These are phyloP conservation scores for Phrynosoma platyrhinos DNA, from an alignment of 2,113 vertebrate species.

Conservation along the genomic window DNA sequence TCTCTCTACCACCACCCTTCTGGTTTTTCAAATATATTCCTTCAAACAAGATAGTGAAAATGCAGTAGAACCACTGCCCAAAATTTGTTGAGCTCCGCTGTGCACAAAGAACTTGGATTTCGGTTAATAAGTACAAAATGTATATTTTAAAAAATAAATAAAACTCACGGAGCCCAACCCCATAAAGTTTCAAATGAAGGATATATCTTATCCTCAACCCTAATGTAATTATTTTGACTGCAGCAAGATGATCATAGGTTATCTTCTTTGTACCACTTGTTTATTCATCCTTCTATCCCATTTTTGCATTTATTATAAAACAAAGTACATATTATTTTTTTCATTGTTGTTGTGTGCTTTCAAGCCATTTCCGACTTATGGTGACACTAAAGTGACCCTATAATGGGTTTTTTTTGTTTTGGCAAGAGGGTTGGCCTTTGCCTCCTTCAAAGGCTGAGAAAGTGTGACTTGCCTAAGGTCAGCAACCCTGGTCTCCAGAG, in stretches of 20 bases:
- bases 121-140: not conserved
- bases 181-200: not conserved
- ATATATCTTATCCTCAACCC: not conserved
- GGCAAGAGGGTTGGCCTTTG: too few species aligned
- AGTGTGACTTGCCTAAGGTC: too few species aligned
- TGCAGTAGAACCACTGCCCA: too few species aligned
- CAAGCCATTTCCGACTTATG: too few species aligned
- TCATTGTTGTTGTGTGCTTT: too few species aligned
- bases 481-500: too few species aligned
- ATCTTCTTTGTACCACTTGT: not conserved
- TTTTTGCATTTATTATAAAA: not conserved
- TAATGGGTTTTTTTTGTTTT: too few species aligned
- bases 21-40: too few species aligned
- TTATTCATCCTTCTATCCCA: not conserved
- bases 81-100: too few species aligned
- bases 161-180: not conserved
- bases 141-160: not conserved
- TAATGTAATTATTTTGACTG: not conserved
- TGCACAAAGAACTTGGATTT: constrained; percentile 8
- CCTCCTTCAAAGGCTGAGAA: not conserved
- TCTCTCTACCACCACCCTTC: too few species aligned
- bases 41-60: too few species aligned
- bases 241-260: not conserved
- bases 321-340: not conserved
- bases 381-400: too few species aligned